phyloP scores from a whole-genome alignment of 2,797 vertebrate species.

The Podargus strigoides region DNA sequence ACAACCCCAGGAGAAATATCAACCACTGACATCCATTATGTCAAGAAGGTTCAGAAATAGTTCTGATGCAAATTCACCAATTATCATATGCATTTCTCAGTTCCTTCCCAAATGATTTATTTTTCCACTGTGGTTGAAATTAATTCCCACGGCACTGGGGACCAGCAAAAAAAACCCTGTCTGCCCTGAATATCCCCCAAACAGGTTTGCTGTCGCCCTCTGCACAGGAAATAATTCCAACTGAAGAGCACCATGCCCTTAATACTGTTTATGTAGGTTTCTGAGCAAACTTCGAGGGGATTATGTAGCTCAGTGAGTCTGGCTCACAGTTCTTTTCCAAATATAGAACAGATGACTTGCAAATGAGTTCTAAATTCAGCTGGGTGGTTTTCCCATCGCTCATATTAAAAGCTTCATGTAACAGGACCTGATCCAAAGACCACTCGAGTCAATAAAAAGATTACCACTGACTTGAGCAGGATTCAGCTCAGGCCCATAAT shows the following conservation, averaged over 20 bases:
- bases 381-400: not conserved
- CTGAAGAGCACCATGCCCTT: not conserved
- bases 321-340: not conserved
- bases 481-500: not conserved
- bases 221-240: not conserved
- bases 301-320: not conserved
- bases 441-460: not conserved
- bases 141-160: not conserved
- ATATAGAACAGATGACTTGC: slow-evolving; percentile 1
- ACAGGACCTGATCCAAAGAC: not conserved
- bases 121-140: not conserved
- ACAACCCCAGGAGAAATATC: not conserved
- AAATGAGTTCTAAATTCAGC: slow-evolving; percentile 31
- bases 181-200: not conserved
- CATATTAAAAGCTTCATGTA: not conserved
- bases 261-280: not conserved
- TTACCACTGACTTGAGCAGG: not conserved
- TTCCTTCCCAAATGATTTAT: not conserved
- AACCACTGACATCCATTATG: not conserved
- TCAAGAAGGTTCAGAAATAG: not conserved
- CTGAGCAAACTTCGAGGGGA: not conserved
- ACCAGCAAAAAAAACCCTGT: not conserved
- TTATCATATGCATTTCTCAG: not conserved
- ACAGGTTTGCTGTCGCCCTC: not conserved
- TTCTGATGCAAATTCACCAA: slow-evolving; percentile 33